Percentiles rank a stretch among this genome's conserved stretches.
phyloP scores from a whole-genome alignment of 2,888 invertebrate species.

The Sisyra nigra region DNA sequence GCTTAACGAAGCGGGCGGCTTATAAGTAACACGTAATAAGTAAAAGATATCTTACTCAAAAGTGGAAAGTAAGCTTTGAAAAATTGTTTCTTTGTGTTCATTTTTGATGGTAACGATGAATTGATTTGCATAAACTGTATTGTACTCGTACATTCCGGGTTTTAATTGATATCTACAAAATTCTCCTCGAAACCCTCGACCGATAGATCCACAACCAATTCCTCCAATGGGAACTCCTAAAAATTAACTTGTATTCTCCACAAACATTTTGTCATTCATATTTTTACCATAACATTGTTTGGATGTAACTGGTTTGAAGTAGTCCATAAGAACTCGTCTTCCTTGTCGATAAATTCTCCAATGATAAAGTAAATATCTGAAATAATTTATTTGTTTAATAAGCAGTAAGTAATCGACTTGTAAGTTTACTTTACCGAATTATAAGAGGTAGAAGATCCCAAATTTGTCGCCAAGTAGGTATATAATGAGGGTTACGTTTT shows the following conservation, averaged over 20 bases:
- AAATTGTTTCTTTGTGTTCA: constrained; percentile 46
- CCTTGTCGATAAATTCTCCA: constrained; percentile 43
- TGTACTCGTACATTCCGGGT: constrained; percentile 79
- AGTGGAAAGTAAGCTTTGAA: constrained; percentile 64
- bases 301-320: constrained; percentile 47
- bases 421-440: constrained; percentile 38
- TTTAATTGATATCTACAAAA: constrained; percentile 83
- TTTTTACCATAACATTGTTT: constrained; percentile 70
- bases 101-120: constrained; percentile 78
- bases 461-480: constrained; percentile 50
- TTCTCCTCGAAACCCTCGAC: constrained; percentile 81
- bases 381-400: constrained; percentile 16
- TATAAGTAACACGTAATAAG: constrained; percentile 16
- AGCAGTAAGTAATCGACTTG: constrained; percentile 6
- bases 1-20: too few relatives aligned
- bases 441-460: constrained; percentile 52
- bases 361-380: constrained; percentile 58
- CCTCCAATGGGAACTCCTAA: constrained; percentile 72
- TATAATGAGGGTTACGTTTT: constrained; percentile 47
- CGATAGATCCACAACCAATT: constrained; percentile 70
- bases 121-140: constrained; percentile 69
- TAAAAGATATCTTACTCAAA: constrained; percentile 34
- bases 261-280: background rate
- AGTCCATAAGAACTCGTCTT: constrained; percentile 65
- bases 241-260: constrained; percentile 11